Percentiles rank a stretch among this genome's conserved stretches.
These are phyloP conservation scores for Salminus brasiliensis DNA, from an alignment of 2,113 vertebrate genomes.

Conservation along the genomic window DNA sequence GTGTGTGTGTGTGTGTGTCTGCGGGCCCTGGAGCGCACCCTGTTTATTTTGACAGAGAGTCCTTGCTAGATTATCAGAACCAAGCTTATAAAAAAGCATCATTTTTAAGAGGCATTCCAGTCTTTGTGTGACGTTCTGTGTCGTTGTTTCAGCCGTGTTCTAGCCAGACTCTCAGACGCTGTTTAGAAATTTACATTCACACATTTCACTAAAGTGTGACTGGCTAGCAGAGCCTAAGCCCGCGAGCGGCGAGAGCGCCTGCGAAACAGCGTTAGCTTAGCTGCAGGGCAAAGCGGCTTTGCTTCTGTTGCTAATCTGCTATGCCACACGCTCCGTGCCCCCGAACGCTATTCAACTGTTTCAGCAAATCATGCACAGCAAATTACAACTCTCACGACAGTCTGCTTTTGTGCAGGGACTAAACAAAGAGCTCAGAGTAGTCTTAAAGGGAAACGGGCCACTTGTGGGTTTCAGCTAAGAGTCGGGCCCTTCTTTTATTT, in stretches of 20 bases:
- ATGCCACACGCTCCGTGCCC: constrained; percentile 5
- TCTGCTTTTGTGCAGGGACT: neutral
- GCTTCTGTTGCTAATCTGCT: constrained; percentile 13
- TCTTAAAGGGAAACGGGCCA: constrained; percentile 4
- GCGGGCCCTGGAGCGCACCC: constrained; percentile 1
- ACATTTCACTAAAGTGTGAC: constrained; percentile 11
- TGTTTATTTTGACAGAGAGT: neutral
- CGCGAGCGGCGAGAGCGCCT: neutral
- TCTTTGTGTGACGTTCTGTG: neutral
- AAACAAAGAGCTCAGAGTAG: constrained; percentile 3
- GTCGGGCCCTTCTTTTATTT: neutral
- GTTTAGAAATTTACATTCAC: neutral
- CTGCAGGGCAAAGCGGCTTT: constrained; percentile 10
- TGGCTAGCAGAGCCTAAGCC: constrained; percentile 18
- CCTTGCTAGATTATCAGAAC: neutral
- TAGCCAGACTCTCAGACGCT: neutral
- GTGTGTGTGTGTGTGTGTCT: neutral
- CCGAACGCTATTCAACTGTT: constrained; percentile 20
- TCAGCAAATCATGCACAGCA: constrained; percentile 17
- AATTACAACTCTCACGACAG: constrained; percentile 25
- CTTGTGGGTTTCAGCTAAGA: neutral
- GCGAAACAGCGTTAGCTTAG: neutral
- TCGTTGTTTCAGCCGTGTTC: neutral
- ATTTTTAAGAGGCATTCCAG: neutral
- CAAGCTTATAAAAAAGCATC: neutral